These are phyloP conservation scores for Semnornis frantzii DNA, from an alignment of 2,113 vertebrate genomes.

Conservation along the genomic window DNA sequence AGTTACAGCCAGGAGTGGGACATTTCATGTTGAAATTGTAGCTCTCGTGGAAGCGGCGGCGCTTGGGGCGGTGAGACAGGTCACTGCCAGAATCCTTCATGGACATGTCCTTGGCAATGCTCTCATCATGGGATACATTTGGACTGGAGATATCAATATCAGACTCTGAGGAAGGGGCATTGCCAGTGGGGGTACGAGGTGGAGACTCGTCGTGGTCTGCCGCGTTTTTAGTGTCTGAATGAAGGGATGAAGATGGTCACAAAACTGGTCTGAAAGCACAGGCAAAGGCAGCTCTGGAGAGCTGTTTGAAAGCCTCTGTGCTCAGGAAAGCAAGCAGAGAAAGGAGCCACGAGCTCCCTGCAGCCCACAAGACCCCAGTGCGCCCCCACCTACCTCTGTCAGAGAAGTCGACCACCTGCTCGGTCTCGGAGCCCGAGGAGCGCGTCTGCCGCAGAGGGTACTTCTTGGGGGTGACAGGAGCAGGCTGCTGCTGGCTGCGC, in stretches of 20 bases:
- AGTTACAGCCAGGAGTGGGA: constrained; percentile 97
- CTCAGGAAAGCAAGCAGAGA: neutral
- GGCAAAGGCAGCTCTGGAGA: neutral
- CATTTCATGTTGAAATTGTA: constrained; percentile 99
- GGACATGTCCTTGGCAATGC: constrained; percentile 91
- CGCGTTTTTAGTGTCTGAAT: constrained; percentile 86
- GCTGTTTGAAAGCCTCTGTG: neutral
- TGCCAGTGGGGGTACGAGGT: constrained; percentile 95
- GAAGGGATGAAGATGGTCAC: constrained; percentile 23
- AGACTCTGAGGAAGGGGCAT: constrained; percentile 97
- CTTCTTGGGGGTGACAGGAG: constrained; percentile 88
- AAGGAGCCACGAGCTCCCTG: neutral
- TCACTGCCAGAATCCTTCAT: constrained; percentile 95
- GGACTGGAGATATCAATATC: constrained; percentile 98
- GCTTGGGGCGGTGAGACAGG: constrained; percentile 94
- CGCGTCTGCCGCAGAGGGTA: constrained; percentile 92
- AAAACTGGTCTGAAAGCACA: neutral
- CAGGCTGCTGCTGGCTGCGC: constrained; percentile 92
- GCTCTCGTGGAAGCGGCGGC: constrained; percentile 96
- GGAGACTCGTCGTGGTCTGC: constrained; percentile 96
- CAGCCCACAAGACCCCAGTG: neutral
- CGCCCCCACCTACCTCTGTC: constrained; percentile 81
- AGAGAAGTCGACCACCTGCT: constrained; percentile 85
- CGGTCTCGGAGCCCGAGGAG: constrained; percentile 91
- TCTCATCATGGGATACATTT: constrained; percentile 95